phyloP scores from a whole-genome alignment of 1,140 invertebrate species.

The Leptinotarsa defecta region DNA sequence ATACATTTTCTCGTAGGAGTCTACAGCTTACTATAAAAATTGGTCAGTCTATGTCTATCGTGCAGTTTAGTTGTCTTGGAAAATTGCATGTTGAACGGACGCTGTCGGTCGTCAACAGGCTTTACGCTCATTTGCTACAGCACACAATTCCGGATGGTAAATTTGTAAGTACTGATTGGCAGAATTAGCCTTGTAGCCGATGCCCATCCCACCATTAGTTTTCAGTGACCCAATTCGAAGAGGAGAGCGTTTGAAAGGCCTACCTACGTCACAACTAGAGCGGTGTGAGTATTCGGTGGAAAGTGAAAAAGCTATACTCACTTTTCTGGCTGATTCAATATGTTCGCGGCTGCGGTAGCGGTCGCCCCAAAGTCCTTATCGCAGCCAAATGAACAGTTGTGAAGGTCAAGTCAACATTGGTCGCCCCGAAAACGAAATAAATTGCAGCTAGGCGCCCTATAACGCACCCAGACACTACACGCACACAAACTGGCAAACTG shows the following conservation, averaged over 20 bases:
- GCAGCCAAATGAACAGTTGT: constrained; percentile 35
- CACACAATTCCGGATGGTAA: background rate
- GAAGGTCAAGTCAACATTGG: constrained; percentile 51
- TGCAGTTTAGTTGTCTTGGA: no score
- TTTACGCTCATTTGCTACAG: background rate
- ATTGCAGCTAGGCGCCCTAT: constrained; percentile 42
- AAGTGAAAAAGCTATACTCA: background rate
- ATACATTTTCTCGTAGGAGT: background rate
- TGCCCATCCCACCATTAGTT: constrained; percentile 2
- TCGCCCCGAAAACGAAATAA: constrained; percentile 39
- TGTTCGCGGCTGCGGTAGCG: constrained; percentile 45
- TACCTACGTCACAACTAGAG: constrained; percentile 12
- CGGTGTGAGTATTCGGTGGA: background rate
- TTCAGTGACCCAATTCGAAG: constrained; percentile 20
- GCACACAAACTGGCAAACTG: constrained; percentile 42
- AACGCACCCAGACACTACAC: constrained; percentile 49
- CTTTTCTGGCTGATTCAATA: constrained; percentile 47
- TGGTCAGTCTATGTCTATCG: no score
- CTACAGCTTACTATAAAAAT: no score
- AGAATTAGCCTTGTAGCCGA: background rate
- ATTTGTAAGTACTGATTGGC: no score
- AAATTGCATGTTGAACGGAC: no score
- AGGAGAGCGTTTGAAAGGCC: background rate
- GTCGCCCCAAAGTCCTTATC: constrained; percentile 46
- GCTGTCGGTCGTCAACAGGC: no score